A percentile compares a stretch with the other conserved stretches of the same genome.
Conservation (phyloP, 2,797 vertebrate genomes). For the Parambassis ranga region DNA sequence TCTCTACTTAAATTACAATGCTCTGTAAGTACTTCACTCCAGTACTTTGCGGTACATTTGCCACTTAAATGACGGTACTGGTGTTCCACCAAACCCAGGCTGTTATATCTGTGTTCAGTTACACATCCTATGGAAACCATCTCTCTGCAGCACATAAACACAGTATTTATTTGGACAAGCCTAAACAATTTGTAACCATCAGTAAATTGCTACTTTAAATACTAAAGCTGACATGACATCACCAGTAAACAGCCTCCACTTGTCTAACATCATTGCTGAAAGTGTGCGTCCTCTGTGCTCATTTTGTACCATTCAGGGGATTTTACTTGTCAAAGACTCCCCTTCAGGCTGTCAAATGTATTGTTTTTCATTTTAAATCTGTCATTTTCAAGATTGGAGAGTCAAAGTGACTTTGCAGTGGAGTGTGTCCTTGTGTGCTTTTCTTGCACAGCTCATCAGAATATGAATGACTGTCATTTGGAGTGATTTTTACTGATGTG, state of each 20-base stretch:
- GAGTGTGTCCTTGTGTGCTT: conserved; percentile 41
- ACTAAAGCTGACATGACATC: neutral
- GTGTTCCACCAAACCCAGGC: too few relatives aligned
- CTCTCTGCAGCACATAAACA: too few relatives aligned
- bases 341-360: conserved; percentile 33
- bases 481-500: conserved; percentile 29
- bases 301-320: conserved; percentile 26
- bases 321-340: conserved; percentile 48
- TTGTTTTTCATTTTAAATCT: conserved; percentile 55
- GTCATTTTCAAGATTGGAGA: conserved; percentile 27
- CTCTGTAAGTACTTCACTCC: neutral
- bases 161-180: too few relatives aligned
- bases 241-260: conserved; percentile 22
- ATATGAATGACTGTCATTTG: conserved; percentile 32
- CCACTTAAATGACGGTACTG: too few relatives aligned
- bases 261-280: conserved; percentile 35
- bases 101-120: too few relatives aligned
- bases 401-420: conserved; percentile 55
- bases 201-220: neutral
- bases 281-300: conserved; percentile 26
- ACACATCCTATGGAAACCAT: too few relatives aligned
- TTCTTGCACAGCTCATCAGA: conserved; percentile 24
- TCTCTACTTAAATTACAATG: neutral
- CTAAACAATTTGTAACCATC: too few relatives aligned
- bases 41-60: too few relatives aligned